Evolutionary conservation across 2,113 vertebrate species (phyloP), one percentile per base, ranked within the genome.

Genomic region (Morone chrysops): DNA sequence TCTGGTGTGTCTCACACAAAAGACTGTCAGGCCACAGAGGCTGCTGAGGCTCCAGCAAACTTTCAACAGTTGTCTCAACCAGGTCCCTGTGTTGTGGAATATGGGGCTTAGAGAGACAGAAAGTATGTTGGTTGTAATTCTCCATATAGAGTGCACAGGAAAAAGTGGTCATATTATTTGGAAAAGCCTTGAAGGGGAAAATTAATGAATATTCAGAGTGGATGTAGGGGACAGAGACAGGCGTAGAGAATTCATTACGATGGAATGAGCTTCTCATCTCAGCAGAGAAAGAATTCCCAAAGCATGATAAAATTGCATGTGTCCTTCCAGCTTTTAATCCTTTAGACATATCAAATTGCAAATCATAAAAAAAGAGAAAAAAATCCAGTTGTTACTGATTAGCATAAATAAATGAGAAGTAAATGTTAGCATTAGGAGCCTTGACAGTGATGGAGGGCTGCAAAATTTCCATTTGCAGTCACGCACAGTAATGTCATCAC

Each of bases 1-100:
- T 95, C 94, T 95, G 95, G 93, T 92, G 79, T 90, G 70, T 93
- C 77, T 94, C 94, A 95, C 75, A 61, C 80, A 82, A 72, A 86
- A 89, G 18, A 36, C 47, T 82, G 87, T 90, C 81, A 86, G 65
- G 66, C 92, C 85, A 67, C 79, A 60, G 72, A 89, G 90, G 62
- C 86, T 56, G 76, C 72, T 13, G 25, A 84, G 79, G 70, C 66
- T 90, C 86, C 80, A 88, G 82, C 85, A 84, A 87, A 82, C 86
- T 86, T 87, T 89, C 86, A 90, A 87, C 85, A 89, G 82, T 87
- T 87, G 73, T 87, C 79, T 86, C 78, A 60, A 78, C 69, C 71
- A 77, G 76, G 92, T 87, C 89, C 83, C 72, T 5, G 13, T 77
- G 63, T 73, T 91, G 72, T 83, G 79, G 87, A 86, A 63, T 80